Evolutionary conservation across 2,888 invertebrate species (phyloP), one percentile per base, ranked within the genome.

Genomic region (Epsilonema sp.): DNA sequence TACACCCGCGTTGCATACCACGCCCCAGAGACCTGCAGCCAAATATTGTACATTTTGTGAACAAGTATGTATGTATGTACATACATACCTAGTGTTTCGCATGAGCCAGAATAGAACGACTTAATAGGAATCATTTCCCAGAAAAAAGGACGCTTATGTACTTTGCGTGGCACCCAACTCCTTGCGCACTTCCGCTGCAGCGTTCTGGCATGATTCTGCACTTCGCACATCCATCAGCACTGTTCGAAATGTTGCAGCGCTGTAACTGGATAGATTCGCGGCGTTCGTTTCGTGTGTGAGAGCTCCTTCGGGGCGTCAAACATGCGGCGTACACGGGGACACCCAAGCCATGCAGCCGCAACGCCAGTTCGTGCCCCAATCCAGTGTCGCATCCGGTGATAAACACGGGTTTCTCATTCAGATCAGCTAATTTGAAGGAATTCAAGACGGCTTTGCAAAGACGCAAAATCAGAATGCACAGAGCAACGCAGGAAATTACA

Each of bases 321-420:
- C 81, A 79, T 42, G 80, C 79, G 19, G 84, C 84, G 26, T 86
- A 70, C 1, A 85, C 83, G 2, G 76, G 73, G 54, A 81, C 71
- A 0, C 80, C 80, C 63, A 81, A 71, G 62, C 80, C 51, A 26
- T 60, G 60, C 43, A 65, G 57, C 19, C 58, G 58, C 43, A 57
- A 53, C 1, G 66, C 65, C 19, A 66, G 50, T 38, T 57, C 53
- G 42, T 59, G 46, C 25, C 60, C 67, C 52, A 70, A 69, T n/a
- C 67, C 67, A 19, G 57, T 54, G 44, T 63, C 63, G 48, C 61
- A 62, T 16, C 59, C 59, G 23, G 55, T 56, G n/a, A 55, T 48
- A 13, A 56, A 43, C n/a, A 55, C 51, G 1, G 48, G 45, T 13
- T 26, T 20, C 4, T 23, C 11, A 8, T 4, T 11, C 21, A 42